phyloP scores from a whole-genome alignment of 2,797 vertebrate genomes.

The Alectoris magna region DNA sequence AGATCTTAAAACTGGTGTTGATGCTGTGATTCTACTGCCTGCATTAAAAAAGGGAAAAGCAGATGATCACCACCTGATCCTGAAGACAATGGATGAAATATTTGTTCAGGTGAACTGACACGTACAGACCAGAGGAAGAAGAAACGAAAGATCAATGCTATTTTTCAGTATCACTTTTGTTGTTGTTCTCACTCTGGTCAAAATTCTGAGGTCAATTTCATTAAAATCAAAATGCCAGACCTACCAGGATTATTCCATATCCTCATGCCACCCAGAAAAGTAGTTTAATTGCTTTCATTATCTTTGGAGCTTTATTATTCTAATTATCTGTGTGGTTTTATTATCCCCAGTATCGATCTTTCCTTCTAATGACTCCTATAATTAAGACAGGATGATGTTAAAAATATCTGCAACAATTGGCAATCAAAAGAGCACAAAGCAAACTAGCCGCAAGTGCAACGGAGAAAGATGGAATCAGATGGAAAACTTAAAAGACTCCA shows the following conservation, averaged over 20 bases:
- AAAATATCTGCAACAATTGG: background rate
- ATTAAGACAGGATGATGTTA: slow-evolving; percentile 11
- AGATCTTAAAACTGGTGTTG: background rate
- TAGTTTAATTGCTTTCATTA: slow-evolving; percentile 18
- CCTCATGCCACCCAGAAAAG: background rate
- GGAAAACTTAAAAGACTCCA: background rate
- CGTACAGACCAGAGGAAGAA: background rate
- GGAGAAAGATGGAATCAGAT: background rate
- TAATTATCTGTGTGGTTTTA: slow-evolving; percentile 50
- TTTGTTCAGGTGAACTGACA: background rate
- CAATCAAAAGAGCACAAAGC: background rate
- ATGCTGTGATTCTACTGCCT: background rate
- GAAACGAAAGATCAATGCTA: background rate
- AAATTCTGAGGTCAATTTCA: background rate
- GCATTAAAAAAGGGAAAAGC: background rate
- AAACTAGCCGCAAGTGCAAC: background rate
- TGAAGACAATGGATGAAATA: background rate
- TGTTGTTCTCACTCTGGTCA: background rate
- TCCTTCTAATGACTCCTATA: slow-evolving; percentile 42
- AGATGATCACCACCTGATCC: background rate
- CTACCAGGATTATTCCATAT: background rate
- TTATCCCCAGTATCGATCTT: slow-evolving; percentile 49
- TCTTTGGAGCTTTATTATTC: slow-evolving; percentile 37
- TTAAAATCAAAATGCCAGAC: background rate
- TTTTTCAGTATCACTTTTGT: background rate